phyloP scores from a whole-genome alignment of 2,888 invertebrate genomes.

The Sepiola atlantica region DNA sequence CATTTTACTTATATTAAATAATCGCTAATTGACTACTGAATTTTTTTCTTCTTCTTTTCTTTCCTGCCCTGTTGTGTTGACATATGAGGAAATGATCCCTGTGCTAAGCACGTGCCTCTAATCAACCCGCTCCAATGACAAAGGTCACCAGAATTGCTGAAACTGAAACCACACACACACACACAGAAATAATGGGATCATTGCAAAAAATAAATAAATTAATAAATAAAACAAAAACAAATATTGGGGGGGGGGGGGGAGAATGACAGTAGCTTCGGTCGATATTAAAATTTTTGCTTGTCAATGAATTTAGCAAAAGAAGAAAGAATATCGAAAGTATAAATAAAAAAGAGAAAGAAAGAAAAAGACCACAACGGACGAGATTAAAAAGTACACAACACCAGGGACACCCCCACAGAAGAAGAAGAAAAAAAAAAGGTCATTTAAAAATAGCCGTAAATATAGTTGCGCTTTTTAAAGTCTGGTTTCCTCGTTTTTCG shows the following conservation, averaged over 20 bases:
- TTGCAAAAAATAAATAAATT: background rate
- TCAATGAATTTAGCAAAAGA: background rate
- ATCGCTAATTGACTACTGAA: background rate
- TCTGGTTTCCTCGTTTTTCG: too few species aligned
- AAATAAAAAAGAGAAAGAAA: too few species aligned
- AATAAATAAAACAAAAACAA: background rate
- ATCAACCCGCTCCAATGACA: background rate
- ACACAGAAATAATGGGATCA: background rate
- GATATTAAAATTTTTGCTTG: too few species aligned
- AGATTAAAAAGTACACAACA: background rate
- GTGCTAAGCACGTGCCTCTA: background rate
- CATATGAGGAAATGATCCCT: background rate
- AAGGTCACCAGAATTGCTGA: background rate
- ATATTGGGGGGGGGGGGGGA: too few species aligned
- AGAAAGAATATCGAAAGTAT: background rate
- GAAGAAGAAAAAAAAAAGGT: background rate
- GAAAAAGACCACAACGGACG: background rate
- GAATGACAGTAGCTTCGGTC: background rate
- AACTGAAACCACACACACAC: background rate
- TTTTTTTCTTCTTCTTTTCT: background rate
- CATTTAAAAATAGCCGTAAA: background rate
- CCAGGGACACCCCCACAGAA: background rate
- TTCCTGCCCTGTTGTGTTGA: background rate
- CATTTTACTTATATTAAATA: background rate
- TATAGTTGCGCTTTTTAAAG: background rate